A percentile compares a stretch with the other conserved stretches of the same genome.
These are phyloP conservation scores for Onychomys arenicola DNA, from an alignment of 2,797 vertebrate genomes.

Conservation along the genomic window DNA sequence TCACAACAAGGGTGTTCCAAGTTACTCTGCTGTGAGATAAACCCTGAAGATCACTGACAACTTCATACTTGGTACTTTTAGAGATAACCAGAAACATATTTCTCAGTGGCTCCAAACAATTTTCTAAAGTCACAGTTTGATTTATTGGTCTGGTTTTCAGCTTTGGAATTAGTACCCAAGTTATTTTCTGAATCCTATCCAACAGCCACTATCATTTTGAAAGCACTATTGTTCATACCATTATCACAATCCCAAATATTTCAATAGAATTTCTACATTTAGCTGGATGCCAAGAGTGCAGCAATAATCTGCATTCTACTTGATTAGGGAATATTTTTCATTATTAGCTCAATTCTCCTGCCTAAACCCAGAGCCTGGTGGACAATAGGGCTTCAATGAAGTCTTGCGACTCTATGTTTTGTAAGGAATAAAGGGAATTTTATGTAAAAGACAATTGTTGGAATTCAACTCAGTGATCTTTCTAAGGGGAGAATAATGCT, in stretches of 20 bases:
- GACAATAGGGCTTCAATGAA: not conserved
- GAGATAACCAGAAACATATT: not conserved
- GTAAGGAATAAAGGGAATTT: not conserved
- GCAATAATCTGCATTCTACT: not conserved
- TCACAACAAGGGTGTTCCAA: not conserved
- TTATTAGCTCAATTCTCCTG: not conserved
- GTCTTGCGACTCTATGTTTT: not conserved
- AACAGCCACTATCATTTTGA: not conserved
- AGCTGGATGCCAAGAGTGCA: not conserved
- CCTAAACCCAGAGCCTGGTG: not conserved
- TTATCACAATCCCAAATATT: not conserved
- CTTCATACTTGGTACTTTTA: not conserved
- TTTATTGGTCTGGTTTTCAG: not conserved
- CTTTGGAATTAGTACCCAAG: not conserved
- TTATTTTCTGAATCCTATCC: not conserved
- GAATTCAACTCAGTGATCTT: not conserved
- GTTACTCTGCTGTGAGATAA: not conserved
- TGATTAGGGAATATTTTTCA: conserved; percentile 23
- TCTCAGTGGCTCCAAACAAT: not conserved
- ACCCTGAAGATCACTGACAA: not conserved
- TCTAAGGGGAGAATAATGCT: not conserved
- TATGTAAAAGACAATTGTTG: not conserved
- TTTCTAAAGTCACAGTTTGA: not conserved
- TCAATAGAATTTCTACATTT: not conserved
- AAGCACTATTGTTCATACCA: not conserved